These are phyloP conservation scores for Gymnodraco acuticeps DNA, from an alignment of 2,797 vertebrate genomes.

Conservation along the genomic window DNA sequence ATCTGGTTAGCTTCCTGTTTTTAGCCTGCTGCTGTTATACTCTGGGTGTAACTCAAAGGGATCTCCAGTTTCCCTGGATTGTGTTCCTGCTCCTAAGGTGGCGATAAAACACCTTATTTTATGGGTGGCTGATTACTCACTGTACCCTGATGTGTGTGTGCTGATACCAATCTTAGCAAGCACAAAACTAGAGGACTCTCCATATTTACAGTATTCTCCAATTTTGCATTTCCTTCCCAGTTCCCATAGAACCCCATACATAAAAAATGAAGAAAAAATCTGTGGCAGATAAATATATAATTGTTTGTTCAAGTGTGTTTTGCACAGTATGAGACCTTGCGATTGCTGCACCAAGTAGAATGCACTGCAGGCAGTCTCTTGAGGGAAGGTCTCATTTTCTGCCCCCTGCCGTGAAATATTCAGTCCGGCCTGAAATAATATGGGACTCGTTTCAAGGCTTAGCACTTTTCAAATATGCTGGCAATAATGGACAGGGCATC, in stretches of 20 bases:
- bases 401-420: conserved; percentile 87
- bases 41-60: conserved; percentile 69
- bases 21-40: conserved; percentile 65
- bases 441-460: conserved; percentile 88
- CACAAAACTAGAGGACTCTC: conserved; percentile 69
- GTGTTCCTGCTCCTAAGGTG: conserved; percentile 70
- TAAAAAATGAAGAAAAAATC: conserved; percentile 67
- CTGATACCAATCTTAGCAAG: conserved; percentile 72
- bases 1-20: conserved; percentile 78
- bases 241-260: conserved; percentile 58
- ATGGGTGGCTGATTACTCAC: conserved; percentile 79
- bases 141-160: conserved; percentile 69
- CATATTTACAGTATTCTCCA: conserved; percentile 65
- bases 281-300: conserved; percentile 87
- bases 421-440: conserved; percentile 88
- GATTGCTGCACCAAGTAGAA: conserved; percentile 85
- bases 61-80: conserved; percentile 69
- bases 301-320: conserved; percentile 88
- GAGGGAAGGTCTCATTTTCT: conserved; percentile 90
- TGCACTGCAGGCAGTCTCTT: conserved; percentile 88
- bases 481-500: conserved; percentile 87
- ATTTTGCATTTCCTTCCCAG: conserved; percentile 66
- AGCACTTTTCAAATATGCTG: conserved; percentile 88
- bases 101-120: conserved; percentile 84
- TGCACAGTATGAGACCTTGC: conserved; percentile 86